Evolutionary conservation across 2,797 vertebrate genomes (phyloP).

Genomic region (Anguilla pacifica): DNA sequence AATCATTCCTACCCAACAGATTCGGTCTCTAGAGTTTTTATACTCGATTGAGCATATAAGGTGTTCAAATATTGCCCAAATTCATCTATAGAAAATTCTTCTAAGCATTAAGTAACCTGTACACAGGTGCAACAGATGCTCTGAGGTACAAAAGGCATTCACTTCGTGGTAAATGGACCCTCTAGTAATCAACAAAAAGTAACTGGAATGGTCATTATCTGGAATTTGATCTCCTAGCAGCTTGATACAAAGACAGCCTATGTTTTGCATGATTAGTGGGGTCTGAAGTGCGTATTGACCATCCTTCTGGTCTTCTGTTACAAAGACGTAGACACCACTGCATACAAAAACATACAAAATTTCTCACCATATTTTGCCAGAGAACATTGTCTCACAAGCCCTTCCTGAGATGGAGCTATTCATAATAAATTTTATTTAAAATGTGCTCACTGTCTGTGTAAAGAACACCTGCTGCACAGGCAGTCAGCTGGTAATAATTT

Average conservation of each 20-base stretch:
- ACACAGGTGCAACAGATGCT: background rate
- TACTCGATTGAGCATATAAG: background rate
- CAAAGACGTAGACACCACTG: background rate
- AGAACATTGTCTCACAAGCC: background rate
- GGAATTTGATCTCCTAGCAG: background rate
- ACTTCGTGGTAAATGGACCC: background rate
- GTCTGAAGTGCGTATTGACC: background rate
- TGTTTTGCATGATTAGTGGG: background rate
- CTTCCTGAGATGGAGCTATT: background rate
- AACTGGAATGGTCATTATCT: constrained; percentile 4
- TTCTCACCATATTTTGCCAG: background rate
- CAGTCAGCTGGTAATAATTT: background rate
- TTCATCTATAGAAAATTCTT: background rate
- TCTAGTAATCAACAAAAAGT: background rate
- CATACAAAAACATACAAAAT: background rate
- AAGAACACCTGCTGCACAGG: background rate
- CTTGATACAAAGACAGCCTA: background rate
- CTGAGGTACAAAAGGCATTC: background rate
- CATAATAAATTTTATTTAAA: background rate
- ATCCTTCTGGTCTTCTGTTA: background rate
- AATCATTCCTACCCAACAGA: background rate
- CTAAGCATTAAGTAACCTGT: background rate
- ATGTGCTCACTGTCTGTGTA: background rate
- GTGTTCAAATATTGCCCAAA: background rate
- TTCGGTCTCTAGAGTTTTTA: background rate